These are phyloP conservation scores for Spinus olivaceus DNA, from an alignment of 2,797 vertebrate genomes.

Conservation along the genomic window DNA sequence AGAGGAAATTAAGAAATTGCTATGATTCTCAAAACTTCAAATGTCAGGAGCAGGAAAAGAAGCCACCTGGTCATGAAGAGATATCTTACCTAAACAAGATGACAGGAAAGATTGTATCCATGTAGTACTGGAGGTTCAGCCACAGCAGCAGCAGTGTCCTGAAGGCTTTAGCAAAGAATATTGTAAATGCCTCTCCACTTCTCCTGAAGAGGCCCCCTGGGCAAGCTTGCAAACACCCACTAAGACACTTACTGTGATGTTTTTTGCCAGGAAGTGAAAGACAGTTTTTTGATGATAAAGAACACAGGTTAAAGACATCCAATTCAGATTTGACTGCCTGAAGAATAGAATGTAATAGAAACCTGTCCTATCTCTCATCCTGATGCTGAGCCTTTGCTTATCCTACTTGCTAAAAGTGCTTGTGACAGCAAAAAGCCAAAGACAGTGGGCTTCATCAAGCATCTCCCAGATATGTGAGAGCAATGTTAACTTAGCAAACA, in stretches of 20 bases:
- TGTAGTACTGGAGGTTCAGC: not conserved
- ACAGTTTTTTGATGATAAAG: not conserved
- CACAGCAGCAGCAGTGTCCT: not conserved
- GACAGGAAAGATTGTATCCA: accelerated
- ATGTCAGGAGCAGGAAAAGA: not conserved
- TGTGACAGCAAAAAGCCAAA: not conserved
- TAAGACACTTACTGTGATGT: not conserved
- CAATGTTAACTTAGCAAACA: not conserved
- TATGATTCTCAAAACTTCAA: not conserved
- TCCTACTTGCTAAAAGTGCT: not conserved
- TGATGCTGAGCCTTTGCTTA: not conserved
- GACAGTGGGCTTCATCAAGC: not conserved
- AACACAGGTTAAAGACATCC: not conserved
- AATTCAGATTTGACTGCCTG: not conserved
- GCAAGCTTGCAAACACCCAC: not conserved
- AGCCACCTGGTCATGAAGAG: not conserved
- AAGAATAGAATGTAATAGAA: not conserved
- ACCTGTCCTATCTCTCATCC: not conserved
- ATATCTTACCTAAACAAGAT: not conserved
- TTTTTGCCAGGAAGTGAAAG: not conserved
- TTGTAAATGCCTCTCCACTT: not conserved
- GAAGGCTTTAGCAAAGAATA: not conserved
- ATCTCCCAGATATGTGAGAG: not conserved
- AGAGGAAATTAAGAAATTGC: not conserved
- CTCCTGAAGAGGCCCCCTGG: not conserved